Conservation (phyloP, 35 echinoderm and acorn worm genomes). For the Apostichopus californicus region DNA sequence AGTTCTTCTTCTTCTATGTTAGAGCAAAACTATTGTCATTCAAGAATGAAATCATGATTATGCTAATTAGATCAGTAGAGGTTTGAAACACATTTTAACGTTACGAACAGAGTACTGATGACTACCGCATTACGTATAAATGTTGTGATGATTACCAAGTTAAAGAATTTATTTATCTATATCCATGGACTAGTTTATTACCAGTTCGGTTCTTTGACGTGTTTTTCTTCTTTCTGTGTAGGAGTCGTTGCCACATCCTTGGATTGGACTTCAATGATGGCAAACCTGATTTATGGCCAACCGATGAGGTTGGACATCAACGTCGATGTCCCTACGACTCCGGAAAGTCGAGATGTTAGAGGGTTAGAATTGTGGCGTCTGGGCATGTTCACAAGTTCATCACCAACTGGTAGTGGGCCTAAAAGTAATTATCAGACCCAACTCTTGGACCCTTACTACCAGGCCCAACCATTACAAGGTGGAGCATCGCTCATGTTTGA, state of each 20-base stretch:
- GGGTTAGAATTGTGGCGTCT: slow-evolving; percentile 74
- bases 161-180: too few species aligned
- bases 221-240: neutral
- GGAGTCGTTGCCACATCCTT: slow-evolving; percentile 56
- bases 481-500: slow-evolving; percentile 52
- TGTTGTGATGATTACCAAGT: too few species aligned
- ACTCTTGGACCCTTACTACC: slow-evolving; percentile 69
- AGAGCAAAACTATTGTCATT: neutral
- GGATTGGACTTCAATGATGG: slow-evolving; percentile 54
- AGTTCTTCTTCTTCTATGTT: neutral
- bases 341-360: slow-evolving; percentile 55
- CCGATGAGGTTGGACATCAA: slow-evolving; percentile 63
- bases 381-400: slow-evolving; percentile 59
- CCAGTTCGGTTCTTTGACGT: too few species aligned
- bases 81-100: too few species aligned
- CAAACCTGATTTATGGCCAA: slow-evolving; percentile 38
- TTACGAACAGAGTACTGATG: too few species aligned
- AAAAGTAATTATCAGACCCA: slow-evolving; percentile 51
- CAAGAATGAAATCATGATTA: neutral
- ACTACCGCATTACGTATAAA: too few species aligned
- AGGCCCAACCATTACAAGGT: slow-evolving; percentile 47
- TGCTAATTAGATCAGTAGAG: too few species aligned
- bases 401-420: slow-evolving; percentile 61
- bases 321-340: slow-evolving; percentile 59
- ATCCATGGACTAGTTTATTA: too few species aligned